Base-by-base conservation (phyloP, 2,113 vertebrate species). In the Tetrax tetrax region DNA sequence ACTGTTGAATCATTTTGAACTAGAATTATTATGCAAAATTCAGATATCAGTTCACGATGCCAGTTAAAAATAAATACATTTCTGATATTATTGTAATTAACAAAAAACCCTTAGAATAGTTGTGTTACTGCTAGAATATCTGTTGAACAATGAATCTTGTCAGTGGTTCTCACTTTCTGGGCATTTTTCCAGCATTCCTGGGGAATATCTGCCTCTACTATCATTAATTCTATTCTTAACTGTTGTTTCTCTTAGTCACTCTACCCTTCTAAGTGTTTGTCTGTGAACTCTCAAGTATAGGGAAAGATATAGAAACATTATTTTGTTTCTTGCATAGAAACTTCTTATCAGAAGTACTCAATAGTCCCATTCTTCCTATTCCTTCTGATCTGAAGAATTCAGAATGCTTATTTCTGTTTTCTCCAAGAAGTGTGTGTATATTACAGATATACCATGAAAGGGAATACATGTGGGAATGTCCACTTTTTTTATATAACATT, bases 91-190 rank as follows among this genome's bases (percentile, higher is more conserved):
- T n/a, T 24, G 12, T 92, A 87, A 48, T 60, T 85, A 85, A 50
- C 27, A 53, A 53, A 82, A 76, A 59, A 1, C n/a, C 27, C n/a
- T 81, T 18, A 43, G 10, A 53, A 64, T 59, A 79, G 12, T n/a
- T 27, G 37, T 38, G 35, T 54, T 69, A 65, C 43, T 80, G 28
- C 38, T 81, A 78, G 83, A 92, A 89, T 51, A 71, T 70, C 78
- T 93, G 71, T 75, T 90, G 94, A 95, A 95, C 57, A 77, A 80
- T n/a, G 41, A 24, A n/a, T 90, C 78, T 43, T 74, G 22, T 88
- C 33, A 87, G 53, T 41, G 33, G 48, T 76, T 57, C 33, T 41
- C n/a, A 35, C 31, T 96, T 61, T 56, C 61, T 69, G 19, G 51
- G 51, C 56, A 90, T 83, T 83, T 60, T 81, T 71, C 76, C 87